Base-by-base conservation (phyloP, 2,797 vertebrate genomes). In the Craterocephalus amniculus region DNA sequence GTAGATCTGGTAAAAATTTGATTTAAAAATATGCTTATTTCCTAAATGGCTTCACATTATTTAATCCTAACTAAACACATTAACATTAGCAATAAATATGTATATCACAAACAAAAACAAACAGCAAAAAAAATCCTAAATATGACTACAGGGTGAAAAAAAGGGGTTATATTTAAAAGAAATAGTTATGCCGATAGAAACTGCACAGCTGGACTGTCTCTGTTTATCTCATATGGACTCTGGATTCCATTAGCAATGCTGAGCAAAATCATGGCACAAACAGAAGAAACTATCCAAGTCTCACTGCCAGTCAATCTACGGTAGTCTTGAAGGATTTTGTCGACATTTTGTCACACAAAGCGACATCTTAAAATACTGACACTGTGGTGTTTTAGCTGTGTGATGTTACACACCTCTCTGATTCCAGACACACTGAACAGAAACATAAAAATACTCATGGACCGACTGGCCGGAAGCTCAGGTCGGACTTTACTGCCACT, bases 261-360 rank as follows among this genome's bases (percentile, higher is more conserved):
- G 2, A 63, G 45, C 56, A 72, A 51, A 26, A 12, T 1, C 69
- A 29, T 27, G 52, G 32, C 60, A 67, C 65, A 72, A n/a, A 36
- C 60, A 66, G 72, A 65, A 64, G 71, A 79, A 71, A 71, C 57
- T 24, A 83, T 68, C 58, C 56, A 34, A 76, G 52, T 63, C 79
- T 77, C 85, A 91, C 91, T 91, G 89, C 90, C 90, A 89, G 74
- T 72, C 61, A 55, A 65, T 56, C 63, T 40, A 49, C 63, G 55
- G 67, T n/a, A 56, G 59, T 63, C 35, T 81, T 62, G 60, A 55
- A 74, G 70, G 57, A 58, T 57, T 29, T 67, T 31, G 60, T 51
- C 49, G 38, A 58, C 55, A 52, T 48, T 49, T 61, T 10, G 7
- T 36, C 67, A 60, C 34, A 11, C 26, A 1, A 26, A 27, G 48